Evolutionary conservation across 2,888 invertebrate genomes (phyloP), one percentile per base, ranked within the genome.

Genomic region (Cantharis rustica): DNA sequence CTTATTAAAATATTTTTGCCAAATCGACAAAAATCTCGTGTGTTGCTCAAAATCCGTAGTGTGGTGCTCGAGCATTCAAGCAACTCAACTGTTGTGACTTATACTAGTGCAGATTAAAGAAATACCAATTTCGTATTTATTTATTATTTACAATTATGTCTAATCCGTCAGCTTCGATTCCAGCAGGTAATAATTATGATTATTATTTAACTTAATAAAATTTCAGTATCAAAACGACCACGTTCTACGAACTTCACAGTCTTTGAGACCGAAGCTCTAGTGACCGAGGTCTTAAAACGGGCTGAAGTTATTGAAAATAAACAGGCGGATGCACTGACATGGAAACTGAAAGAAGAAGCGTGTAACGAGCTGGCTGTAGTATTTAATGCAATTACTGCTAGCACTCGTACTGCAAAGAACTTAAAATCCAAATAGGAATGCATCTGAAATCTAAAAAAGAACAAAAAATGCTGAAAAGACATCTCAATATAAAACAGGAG

Each of bases 241-340:
- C 16, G 66, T 2, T 7, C 20, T 66, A 16, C 16, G 10, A 66
- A 16, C 23, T 66, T 66, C 11, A 17, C 66, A 13, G 23, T n/a
- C 11, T 10, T 66, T 9, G 66, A 66, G 23, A n/a, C 23, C 1
- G 20, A 23, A 23, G 20, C 20, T 20, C 17, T 71, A 61, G 62
- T 75, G n/a, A 68, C 72, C 27, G 72, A 69, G n/a, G 63, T 68
- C 13, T 10, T 69, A 5, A 72, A 47, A 27, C 69, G 72, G 23
- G 64, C 16, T n/a, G 15, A 69, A 69, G 64, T 75, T 9, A 68
- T 75, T 7, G 75, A 75, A 62, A 75, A 75, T 64, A 72, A 75
- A 61, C 61, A 61, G 64, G 72, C 75, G 10, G 72, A 75, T 62
- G 75, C 72, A 20, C 23, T 71, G 16, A 75, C 72, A 10, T 69